Evolutionary conservation across 1,140 invertebrate genomes (phyloP), one percentile per base, ranked within the genome.

Genomic region (Drosophila dunni): DNA sequence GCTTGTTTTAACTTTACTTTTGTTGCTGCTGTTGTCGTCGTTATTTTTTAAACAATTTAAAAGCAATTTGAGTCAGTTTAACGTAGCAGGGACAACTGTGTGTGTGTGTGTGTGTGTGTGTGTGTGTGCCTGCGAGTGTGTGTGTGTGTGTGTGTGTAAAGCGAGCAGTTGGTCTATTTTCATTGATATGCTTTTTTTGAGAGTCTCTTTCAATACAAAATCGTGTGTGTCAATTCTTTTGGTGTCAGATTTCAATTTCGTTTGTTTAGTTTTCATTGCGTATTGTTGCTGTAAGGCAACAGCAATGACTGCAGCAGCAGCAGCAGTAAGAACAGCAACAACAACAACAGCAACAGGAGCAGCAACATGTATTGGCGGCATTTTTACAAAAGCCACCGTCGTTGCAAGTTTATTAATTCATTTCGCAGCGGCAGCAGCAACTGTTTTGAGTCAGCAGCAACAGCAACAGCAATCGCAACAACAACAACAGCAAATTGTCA

Each of bases 321-420:
- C 64, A 86, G 45, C 71, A 70, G 66, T 66, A 80, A 57, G 76
- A 51, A n/a, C 70, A 72, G 34, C 53, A 54, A 29, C 67, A 46
- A 11, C 61, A 24, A 24, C 44, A 45, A 13, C n/a, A 64, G 17
- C 66, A 68, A 29, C 67, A 79, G 48, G 73, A 84, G 63, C 74
- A 78, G 65, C 71, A 71, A 79, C 74, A 72, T 56, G 42, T 56
- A 74, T 80, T 88, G 84, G 80, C 84, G 84, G 84, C 84, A 77
- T 86, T 86, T 86, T 83, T 74, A 86, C 83, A 86, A 88, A 86
- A 86, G 83, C 83, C 29, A 69, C 81, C 73, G 81, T 73, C 58
- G 84, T 84, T 88, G 84, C 81, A 88, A 88, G 84, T 88, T 88
- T 88, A 88, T 88, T 89, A 88, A 88, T 88, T 88, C 84, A 88